phyloP scores from a whole-genome alignment of 64 coral and sea anemone genomes.

The Anthopleura sola region DNA sequence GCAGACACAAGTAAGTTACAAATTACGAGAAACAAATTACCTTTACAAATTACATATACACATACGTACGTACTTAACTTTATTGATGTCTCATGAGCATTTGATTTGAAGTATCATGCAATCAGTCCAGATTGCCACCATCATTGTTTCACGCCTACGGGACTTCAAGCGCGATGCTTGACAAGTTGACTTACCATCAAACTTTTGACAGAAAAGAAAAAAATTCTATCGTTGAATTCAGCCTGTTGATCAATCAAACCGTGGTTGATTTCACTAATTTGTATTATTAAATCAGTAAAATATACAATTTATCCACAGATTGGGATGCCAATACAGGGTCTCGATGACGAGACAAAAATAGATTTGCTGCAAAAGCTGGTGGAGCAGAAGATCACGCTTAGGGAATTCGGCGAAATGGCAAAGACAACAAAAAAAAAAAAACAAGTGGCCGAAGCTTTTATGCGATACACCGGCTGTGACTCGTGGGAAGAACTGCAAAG shows the following conservation, averaged over 20 bases:
- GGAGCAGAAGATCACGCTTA: neutral
- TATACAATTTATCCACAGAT: conserved; percentile 14
- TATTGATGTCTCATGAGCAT: too few species aligned
- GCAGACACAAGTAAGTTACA: neutral
- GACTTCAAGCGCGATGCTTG: too few species aligned
- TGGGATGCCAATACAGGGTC: conserved; percentile 35
- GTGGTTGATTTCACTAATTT: too few species aligned
- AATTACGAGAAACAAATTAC: neutral
- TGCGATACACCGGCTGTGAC: neutral
- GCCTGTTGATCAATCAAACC: too few species aligned
- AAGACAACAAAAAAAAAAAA: conserved; percentile 17
- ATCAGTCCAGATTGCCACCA: too few species aligned
- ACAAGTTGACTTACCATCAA: neutral
- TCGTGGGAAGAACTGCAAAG: conserved; percentile 29
- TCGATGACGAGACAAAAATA: conserved; percentile 21
- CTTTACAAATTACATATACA: neutral
- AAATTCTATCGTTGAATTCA: too few species aligned
- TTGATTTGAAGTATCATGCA: too few species aligned
- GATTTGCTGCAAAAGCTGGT: neutral
- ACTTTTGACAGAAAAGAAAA: too few species aligned
- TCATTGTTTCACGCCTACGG: too few species aligned
- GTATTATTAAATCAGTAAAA: too few species aligned
- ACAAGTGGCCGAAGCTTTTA: neutral
- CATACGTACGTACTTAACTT: too few species aligned
- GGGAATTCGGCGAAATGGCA: neutral